Conservation (phyloP, 1,140 invertebrate genomes). For the Anastrepha ludens region DNA sequence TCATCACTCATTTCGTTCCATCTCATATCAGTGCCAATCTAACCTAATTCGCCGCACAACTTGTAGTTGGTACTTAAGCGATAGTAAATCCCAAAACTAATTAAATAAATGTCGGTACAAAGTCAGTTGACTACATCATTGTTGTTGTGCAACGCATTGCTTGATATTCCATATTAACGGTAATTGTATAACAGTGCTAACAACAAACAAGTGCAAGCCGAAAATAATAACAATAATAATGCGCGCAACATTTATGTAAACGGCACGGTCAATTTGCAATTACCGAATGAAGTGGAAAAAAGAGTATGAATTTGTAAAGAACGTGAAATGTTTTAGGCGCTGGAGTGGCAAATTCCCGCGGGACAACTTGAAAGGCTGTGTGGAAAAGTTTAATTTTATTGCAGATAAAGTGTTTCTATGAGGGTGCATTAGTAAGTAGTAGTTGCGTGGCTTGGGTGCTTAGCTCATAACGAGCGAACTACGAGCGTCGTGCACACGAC, state of each 20-base stretch:
- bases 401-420: neutral
- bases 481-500: neutral
- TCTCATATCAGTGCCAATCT: neutral
- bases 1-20: neutral
- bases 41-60: neutral
- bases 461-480: neutral
- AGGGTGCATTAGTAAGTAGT: neutral
- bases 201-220: neutral
- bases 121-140: neutral
- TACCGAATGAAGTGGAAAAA: slow-evolving; percentile 56
- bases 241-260: slow-evolving; percentile 56
- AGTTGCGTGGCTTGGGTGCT: neutral
- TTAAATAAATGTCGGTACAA: slow-evolving; percentile 43
- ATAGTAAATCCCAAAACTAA: slow-evolving; percentile 55
- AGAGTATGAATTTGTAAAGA: neutral
- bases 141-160: neutral
- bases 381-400: neutral
- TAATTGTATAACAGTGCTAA: neutral
- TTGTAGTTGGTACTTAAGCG: slow-evolving; percentile 21
- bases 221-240: slow-evolving; percentile 14
- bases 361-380: slow-evolving; percentile 69
- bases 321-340: neutral
- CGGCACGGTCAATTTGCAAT: slow-evolving; percentile 74
- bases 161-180: slow-evolving; percentile 36
- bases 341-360: slow-evolving; percentile 58